Evolutionary conservation across 2,797 vertebrate species (phyloP).

Genomic region (Sebastes diploproa): DNA sequence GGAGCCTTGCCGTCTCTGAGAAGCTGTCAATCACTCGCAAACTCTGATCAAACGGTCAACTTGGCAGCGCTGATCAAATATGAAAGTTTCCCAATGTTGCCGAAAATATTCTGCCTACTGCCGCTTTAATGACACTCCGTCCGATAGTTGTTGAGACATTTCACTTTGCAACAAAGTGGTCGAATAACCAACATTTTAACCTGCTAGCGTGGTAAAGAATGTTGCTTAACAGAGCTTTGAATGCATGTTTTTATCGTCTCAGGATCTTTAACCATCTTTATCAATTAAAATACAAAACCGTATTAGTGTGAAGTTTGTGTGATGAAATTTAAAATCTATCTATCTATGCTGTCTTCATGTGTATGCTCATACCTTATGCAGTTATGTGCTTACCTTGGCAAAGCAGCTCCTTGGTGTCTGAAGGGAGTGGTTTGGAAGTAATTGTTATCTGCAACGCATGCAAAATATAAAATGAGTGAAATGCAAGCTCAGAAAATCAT

Average conservation of each 20-base stretch:
- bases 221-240: not conserved
- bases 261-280: not conserved
- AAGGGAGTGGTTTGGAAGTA: conserved; percentile 4
- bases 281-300: not conserved
- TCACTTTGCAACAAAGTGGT: no score
- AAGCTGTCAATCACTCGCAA: no score
- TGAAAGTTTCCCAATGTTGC: no score
- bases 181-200: not conserved
- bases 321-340: not conserved
- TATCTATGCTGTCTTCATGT: not conserved
- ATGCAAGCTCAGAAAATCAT: conserved; percentile 65
- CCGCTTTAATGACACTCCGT: no score
- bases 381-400: conserved; percentile 65
- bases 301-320: not conserved
- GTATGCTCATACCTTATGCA: not conserved
- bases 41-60: no score
- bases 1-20: no score
- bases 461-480: conserved; percentile 70
- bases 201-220: not conserved
- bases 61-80: no score
- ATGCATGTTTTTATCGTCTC: not conserved
- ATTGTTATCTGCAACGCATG: conserved; percentile 62
- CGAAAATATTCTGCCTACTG: no score
- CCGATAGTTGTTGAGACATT: no score
- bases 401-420: conserved; percentile 23